Evolutionary conservation across 2,888 invertebrate species (phyloP).

Genomic region (Falcaria lacertinaria): DNA sequence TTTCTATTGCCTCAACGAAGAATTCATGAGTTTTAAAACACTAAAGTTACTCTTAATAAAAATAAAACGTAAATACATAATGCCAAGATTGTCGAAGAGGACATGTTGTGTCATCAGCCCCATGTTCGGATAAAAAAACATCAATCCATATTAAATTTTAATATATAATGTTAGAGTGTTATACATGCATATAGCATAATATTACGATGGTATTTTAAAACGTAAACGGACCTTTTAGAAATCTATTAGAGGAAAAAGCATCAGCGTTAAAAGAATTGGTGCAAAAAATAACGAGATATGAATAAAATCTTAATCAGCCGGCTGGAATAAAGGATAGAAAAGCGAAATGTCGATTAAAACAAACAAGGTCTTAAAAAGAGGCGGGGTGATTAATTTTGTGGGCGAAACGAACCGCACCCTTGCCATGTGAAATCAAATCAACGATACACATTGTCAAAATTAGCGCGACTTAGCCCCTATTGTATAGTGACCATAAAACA

Average conservation of each 20-base stretch:
- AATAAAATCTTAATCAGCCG: slow-evolving; percentile 79
- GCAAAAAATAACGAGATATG: slow-evolving; percentile 52
- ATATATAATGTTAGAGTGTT: too few relatives aligned
- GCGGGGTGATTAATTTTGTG: slow-evolving; percentile 72
- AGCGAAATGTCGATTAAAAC: slow-evolving; percentile 63
- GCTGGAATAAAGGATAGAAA: slow-evolving; percentile 41
- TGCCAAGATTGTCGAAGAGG: too few relatives aligned
- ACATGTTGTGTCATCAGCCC: too few relatives aligned
- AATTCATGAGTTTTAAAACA: too few relatives aligned
- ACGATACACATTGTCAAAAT: slow-evolving; percentile 63
- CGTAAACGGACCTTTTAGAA: background rate
- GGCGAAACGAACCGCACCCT: slow-evolving; percentile 43
- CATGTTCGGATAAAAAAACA: too few relatives aligned
- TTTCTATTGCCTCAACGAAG: too few relatives aligned
- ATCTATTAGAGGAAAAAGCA: background rate
- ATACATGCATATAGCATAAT: too few relatives aligned
- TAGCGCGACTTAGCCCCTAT: slow-evolving; percentile 44
- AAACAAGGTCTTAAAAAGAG: slow-evolving; percentile 69
- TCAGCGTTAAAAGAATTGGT: slow-evolving; percentile 18
- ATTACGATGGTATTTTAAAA: background rate
- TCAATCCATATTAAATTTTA: too few relatives aligned
- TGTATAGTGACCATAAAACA: slow-evolving; percentile 36
- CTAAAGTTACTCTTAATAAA: too few relatives aligned
- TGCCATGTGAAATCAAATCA: slow-evolving; percentile 52
- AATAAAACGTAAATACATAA: too few relatives aligned